Percentiles rank a stretch among this genome's conserved stretches.
Conservation (phyloP, 2,888 invertebrate genomes). For the Clanis bilineata region DNA sequence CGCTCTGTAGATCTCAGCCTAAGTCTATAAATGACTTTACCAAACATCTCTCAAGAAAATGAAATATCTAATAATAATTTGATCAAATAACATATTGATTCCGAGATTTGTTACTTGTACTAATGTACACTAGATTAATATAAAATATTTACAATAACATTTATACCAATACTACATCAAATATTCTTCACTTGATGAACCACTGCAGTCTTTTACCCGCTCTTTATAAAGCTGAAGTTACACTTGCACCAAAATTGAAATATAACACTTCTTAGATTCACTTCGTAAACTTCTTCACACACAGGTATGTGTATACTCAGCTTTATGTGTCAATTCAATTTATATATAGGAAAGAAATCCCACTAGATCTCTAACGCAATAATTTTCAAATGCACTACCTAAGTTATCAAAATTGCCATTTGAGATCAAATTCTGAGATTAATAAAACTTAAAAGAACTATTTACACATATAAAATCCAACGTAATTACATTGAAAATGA, state of each 20-base stretch:
- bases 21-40: background rate
- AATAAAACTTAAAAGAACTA: conserved; percentile 4
- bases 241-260: background rate
- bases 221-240: conserved; percentile 20
- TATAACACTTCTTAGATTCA: background rate
- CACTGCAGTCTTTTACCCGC: conserved; percentile 49
- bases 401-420: conserved; percentile 51
- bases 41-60: background rate
- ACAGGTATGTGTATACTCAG: background rate
- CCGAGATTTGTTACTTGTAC: conserved; percentile 33
- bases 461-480: conserved; percentile 2
- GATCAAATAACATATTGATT: conserved; percentile 16
- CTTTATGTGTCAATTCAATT: background rate
- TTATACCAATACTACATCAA: conserved; percentile 35
- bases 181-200: conserved; percentile 22
- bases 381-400: conserved; percentile 32
- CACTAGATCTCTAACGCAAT: conserved; percentile 18
- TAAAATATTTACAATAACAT: conserved; percentile 52
- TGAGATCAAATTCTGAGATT: conserved; percentile 70
- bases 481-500: conserved; percentile 22
- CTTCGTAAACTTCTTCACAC: background rate
- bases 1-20: too few relatives aligned
- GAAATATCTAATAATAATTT: conserved; percentile 5
- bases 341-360: background rate
- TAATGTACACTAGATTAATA: conserved; percentile 33